Percentiles rank a stretch among this genome's conserved stretches.
These are phyloP conservation scores for Anseranas semipalmata DNA, from an alignment of 2,113 vertebrate species.

Conservation along the genomic window DNA sequence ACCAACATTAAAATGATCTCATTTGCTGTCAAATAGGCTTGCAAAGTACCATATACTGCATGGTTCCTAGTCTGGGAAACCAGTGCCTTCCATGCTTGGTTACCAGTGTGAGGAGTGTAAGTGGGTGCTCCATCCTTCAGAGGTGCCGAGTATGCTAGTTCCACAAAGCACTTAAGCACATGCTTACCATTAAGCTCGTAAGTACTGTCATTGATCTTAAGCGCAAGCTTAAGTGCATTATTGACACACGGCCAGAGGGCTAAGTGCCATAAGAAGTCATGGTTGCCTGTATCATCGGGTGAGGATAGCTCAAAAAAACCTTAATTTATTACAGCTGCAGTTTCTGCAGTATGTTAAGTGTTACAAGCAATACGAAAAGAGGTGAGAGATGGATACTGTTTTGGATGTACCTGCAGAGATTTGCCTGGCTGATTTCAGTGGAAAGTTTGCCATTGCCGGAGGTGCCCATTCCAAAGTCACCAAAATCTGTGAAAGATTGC, in stretches of 20 bases:
- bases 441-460: background rate
- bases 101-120: background rate
- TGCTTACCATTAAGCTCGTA: slow-evolving; percentile 52
- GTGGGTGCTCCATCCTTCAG: background rate
- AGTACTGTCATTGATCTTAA: slow-evolving; percentile 39
- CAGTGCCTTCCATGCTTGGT: background rate
- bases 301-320: background rate
- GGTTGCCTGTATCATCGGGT: background rate
- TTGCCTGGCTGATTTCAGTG: background rate
- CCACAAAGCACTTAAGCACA: slow-evolving; percentile 16
- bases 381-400: background rate
- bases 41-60: background rate
- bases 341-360: background rate
- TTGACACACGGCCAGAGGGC: slow-evolving; percentile 51
- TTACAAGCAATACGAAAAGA: background rate
- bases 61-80: background rate
- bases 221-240: slow-evolving; percentile 49
- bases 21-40: slow-evolving; percentile 21
- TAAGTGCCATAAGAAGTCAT: slow-evolving; percentile 10
- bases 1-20: slow-evolving; percentile 1
- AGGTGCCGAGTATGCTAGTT: background rate
- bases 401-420: background rate
- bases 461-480: background rate
- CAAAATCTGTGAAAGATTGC: background rate
- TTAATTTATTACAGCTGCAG: background rate